Evolutionary conservation across 2,797 vertebrate species (phyloP), one percentile per base, ranked within the genome.

Genomic region (Hylomyscus alleni): DNA sequence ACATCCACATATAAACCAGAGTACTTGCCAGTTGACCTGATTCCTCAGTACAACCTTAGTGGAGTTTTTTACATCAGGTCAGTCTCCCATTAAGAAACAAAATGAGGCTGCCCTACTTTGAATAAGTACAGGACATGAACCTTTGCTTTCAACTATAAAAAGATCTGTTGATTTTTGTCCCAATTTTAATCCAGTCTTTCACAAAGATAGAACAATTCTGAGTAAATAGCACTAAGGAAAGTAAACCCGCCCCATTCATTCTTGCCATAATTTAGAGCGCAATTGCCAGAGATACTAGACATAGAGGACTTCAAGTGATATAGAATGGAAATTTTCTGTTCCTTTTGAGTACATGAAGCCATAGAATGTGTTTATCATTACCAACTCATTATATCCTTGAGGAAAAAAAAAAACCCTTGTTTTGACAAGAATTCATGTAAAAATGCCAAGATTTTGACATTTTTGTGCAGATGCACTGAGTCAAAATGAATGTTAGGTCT

Each of bases 101-200:
- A 96, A 94, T 47, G 85, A 97, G 93, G 92, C 69, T 91, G 90
- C n/a, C 93, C 97, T 97, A 97, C 40, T 96, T 98, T 93, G 65
- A 60, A 83, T 73, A 94, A 95, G 78, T 69, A 92, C 73, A 98
- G 88, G 75, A 96, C 95, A 93, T 56, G 56, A 93, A 92, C 62
- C 13, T 94, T 97, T n/a, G 85, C 86, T 96, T 97, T 91, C 95
- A 97, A 90, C 87, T 97, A 96, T 89, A 95, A 97, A 97, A 97
- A 96, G 95, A 90, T 62, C 81, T 1, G 5, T 73, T 90, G 58
- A 73, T 91, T 96, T 95, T 44, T 88, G 81, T 89, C 85, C 94
- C 94, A 96, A 96, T 95, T 95, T 93, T 92, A 97, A 93, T 96
- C 34, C 15, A 67, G 73, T 89, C 34, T 62, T 92, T 95, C 78